A percentile compares a stretch with the other conserved stretches of the same genome.
phyloP scores from a whole-genome alignment of 1,140 invertebrate species.

The Rhyzopertha dominica region DNA sequence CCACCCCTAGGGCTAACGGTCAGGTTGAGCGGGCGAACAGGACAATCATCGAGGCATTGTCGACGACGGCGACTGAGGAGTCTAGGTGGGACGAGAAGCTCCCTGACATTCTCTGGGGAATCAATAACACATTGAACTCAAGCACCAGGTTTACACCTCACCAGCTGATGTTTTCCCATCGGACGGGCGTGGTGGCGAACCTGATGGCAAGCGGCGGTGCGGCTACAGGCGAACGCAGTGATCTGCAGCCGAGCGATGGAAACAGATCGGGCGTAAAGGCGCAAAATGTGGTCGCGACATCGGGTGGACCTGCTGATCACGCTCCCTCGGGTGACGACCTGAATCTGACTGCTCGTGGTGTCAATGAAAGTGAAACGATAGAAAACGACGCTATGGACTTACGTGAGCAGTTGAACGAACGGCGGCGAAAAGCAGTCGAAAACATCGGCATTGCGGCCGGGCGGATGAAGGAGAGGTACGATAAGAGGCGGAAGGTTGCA shows the following conservation, averaged over 20 bases:
- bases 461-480: slow-evolving; percentile 12
- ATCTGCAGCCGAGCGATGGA: too few relatives aligned
- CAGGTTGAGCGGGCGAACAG: too few relatives aligned
- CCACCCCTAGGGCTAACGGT: too few relatives aligned
- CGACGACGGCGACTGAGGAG: slow-evolving; percentile 15
- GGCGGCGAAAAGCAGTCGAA: not conserved
- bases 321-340: too few relatives aligned
- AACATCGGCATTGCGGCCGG: not conserved
- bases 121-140: slow-evolving; percentile 24
- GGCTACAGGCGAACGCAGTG: too few relatives aligned
- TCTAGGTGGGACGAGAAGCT: slow-evolving; percentile 29
- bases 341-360: too few relatives aligned
- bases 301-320: too few relatives aligned
- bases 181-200: not conserved
- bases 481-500: slow-evolving; percentile 15
- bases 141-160: slow-evolving; percentile 5
- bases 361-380: slow-evolving; percentile 3
- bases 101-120: slow-evolving; percentile 28
- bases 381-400: not conserved
- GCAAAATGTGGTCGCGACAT: too few relatives aligned
- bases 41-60: too few relatives aligned
- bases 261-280: not conserved
- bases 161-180: slow-evolving; percentile 10
- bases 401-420: too few relatives aligned
- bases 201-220: slow-evolving; percentile 1